Evolutionary conservation across 2,888 invertebrate genomes (phyloP), one percentile per base, ranked within the genome.

Genomic region (Synanthedon formicaeformis): DNA sequence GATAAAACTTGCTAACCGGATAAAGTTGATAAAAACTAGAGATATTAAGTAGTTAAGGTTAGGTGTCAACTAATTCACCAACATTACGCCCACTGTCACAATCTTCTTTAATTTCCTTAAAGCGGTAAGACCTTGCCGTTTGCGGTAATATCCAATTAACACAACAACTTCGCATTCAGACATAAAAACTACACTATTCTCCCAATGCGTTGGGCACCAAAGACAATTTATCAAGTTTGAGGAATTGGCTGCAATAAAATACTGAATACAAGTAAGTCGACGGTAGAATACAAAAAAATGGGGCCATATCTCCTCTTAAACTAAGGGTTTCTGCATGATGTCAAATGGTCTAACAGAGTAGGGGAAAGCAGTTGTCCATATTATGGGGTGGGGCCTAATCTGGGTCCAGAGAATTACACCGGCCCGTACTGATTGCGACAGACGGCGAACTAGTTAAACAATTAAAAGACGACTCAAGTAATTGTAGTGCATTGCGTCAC

Each of bases 381-480:
- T n/a, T n/a, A n/a, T n/a, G n/a, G n/a, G n/a, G n/a, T 34, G 34
- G 10, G 34, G 10, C 8, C 34, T 34, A 34, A 34, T 34, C 34
- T 34, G 34, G 34, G 34, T 2, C 34, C 8, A 34, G 34, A 23
- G 34, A 10, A 34, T 10, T 34, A 10, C 10, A 34, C 27, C 8
- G 1, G 45, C 45, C 8, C 45, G 13, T n/a, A 13, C 41, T 12
- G 13, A 45, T 45, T 45, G 45, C n/a, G 13, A 45, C 45, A 45
- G 45, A 13, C 45, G 45, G 45, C 13, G 13, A 45, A 13, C 45
- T 45, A 40, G 23, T 13, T 53, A 45, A 53, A 34, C 27, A 34
- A 53, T 53, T 53, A 45, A 48, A 5, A 50, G 50, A 18, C 45
- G 50, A 50, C 53, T 50, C 53, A 40, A 53, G 52, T 52, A 52